Percentiles rank a stretch among this genome's conserved stretches.
phyloP scores from a whole-genome alignment of 2,113 vertebrate genomes.

The Albula glossodonta region DNA sequence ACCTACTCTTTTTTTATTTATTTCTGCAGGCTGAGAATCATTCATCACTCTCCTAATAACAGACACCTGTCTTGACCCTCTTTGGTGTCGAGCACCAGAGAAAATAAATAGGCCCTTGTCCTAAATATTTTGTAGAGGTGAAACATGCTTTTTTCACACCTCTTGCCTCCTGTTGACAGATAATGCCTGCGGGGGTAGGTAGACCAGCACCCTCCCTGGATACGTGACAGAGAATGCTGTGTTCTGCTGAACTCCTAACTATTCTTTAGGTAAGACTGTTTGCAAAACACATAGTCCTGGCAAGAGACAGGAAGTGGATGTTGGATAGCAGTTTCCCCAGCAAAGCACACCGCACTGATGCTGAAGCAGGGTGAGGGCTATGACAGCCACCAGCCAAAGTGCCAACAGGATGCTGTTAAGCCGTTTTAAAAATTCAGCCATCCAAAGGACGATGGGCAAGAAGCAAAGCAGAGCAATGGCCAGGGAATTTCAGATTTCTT shows the following conservation, averaged over 20 bases:
- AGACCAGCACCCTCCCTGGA: not conserved
- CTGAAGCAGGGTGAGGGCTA: not conserved
- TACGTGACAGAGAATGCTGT: not conserved
- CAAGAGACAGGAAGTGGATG: not conserved
- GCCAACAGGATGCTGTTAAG: not conserved
- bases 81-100: not conserved
- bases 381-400: constrained; percentile 23
- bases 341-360: not conserved
- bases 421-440: constrained; percentile 3
- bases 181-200: not conserved
- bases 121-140: not conserved
- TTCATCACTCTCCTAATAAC: constrained; percentile 12
- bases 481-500: not conserved
- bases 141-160: not conserved
- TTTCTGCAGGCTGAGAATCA: not conserved
- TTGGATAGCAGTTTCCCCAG: not conserved
- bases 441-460: not conserved
- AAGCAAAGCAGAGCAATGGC: not conserved
- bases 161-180: not conserved
- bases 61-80: constrained; percentile 11
- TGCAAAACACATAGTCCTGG: not conserved
- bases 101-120: constrained; percentile 14
- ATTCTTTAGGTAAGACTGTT: not conserved
- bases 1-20: not conserved
- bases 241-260: not conserved